A percentile compares a stretch with the other conserved stretches of the same genome.
Evolutionary conservation across 2,113 vertebrate species (phyloP).

Genomic region (Chiloscyllium plagiosum): DNA sequence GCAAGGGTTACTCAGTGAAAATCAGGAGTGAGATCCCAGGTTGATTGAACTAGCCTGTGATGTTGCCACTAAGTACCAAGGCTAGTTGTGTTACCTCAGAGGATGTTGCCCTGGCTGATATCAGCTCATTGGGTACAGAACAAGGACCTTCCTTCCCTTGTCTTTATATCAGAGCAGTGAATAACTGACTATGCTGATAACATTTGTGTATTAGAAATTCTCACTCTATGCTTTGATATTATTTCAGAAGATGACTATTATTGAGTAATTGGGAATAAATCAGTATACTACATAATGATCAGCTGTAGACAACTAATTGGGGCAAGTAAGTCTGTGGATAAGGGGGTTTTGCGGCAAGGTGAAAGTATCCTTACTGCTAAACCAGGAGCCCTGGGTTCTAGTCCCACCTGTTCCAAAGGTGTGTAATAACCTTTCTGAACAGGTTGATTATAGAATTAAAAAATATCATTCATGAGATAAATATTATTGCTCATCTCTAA

Average conservation of each 20-base stretch:
- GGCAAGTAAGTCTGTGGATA: not conserved
- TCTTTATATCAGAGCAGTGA: not conserved
- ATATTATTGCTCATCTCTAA: too few relatives aligned
- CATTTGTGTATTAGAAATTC: not conserved
- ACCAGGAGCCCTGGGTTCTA: too few relatives aligned
- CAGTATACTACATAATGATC: not conserved
- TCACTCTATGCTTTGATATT: not conserved
- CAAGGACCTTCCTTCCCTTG: not conserved
- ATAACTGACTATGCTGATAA: not conserved
- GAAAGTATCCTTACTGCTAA: too few relatives aligned
- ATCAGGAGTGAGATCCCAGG: not conserved
- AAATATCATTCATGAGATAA: too few relatives aligned
- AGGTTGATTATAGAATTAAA: too few relatives aligned
- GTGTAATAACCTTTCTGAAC: too few relatives aligned
- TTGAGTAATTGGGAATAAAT: not conserved
- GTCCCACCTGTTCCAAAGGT: too few relatives aligned
- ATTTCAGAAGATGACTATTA: constrained; percentile 1
- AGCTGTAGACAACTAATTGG: not conserved
- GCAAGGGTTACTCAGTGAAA: not conserved
- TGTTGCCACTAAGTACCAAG: not conserved
- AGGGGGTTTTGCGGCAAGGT: too few relatives aligned
- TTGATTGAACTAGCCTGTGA: not conserved
- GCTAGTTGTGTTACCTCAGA: not conserved
- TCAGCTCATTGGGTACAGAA: not conserved
- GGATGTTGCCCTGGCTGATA: not conserved